Percentiles rank a stretch among this genome's conserved stretches.
Evolutionary conservation across 2,113 vertebrate genomes (phyloP).

Genomic region (Calidris pygmaea): DNA sequence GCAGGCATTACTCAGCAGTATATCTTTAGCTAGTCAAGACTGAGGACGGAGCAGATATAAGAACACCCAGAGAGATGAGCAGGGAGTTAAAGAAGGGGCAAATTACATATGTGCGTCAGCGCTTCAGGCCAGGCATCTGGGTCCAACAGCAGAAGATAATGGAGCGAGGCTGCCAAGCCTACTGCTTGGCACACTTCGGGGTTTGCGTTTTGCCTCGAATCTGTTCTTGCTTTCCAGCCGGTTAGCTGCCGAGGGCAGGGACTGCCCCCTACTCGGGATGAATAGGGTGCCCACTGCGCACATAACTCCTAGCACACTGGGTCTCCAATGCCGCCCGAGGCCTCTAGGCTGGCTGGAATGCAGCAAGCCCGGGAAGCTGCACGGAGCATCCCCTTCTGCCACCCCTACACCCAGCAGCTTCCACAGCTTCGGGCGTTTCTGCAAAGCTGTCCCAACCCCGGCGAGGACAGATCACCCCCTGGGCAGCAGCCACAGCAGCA

Average conservation of each 20-base stretch:
- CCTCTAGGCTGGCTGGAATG: conserved; percentile 15
- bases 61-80: neutral
- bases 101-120: conserved; percentile 41
- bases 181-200: conserved; percentile 41
- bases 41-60: neutral
- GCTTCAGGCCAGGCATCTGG: neutral
- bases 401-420: neutral
- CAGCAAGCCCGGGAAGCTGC: neutral
- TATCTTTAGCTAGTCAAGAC: neutral
- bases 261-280: conserved; percentile 7
- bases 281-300: conserved; percentile 27
- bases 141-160: conserved; percentile 49
- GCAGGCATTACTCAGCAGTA: conserved; percentile 44
- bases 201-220: neutral
- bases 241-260: neutral
- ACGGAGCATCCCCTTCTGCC: neutral
- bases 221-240: neutral
- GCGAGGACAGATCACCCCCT: neutral
- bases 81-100: neutral
- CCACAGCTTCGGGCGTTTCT: neutral
- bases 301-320: neutral
- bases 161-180: conserved; percentile 53
- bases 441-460: neutral
- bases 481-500: neutral
- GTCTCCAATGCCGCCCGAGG: neutral